A percentile compares a stretch with the other conserved stretches of the same genome.
These are phyloP conservation scores for Pilophorus perplexus DNA, from an alignment of 2,888 invertebrate species.

Conservation along the genomic window DNA sequence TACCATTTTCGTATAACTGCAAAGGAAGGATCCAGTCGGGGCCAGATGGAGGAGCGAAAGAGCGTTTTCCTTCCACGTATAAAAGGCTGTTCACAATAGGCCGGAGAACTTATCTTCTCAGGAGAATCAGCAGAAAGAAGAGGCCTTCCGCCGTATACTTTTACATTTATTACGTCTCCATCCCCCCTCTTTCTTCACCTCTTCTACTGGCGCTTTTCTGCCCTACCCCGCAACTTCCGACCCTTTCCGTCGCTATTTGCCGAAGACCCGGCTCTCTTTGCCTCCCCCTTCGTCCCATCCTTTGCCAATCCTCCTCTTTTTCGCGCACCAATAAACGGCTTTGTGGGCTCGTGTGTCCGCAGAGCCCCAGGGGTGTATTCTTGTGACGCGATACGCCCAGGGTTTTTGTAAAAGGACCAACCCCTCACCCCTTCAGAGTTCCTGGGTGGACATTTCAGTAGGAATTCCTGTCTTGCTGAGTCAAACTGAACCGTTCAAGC, in stretches of 20 bases:
- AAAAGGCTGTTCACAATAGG: conserved; percentile 40
- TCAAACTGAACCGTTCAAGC: too few species aligned
- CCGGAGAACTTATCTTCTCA: conserved; percentile 32
- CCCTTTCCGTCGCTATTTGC: conserved; percentile 7
- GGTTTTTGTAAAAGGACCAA: neutral
- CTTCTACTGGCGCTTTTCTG: neutral
- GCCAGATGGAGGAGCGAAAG: neutral
- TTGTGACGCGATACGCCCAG: neutral
- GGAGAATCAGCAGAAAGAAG: conserved; percentile 34
- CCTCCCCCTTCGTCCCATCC: neutral
- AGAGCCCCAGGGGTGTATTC: neutral
- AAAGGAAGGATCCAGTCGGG: conserved; percentile 3
- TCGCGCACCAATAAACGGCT: conserved; percentile 8
- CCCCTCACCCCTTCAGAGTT: neutral
- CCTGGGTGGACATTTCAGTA: too few species aligned
- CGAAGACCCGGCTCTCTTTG: neutral
- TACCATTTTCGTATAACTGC: conserved; percentile 17
- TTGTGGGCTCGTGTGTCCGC: conserved; percentile 7
- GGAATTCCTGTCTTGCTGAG: too few species aligned
- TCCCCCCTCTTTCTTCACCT: neutral
- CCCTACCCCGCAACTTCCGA: neutral
- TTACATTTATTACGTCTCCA: conserved; percentile 37
- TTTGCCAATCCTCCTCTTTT: neutral
- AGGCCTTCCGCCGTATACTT: conserved; percentile 25
- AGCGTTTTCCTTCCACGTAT: conserved; percentile 13